Evolutionary conservation across 2,113 vertebrate species (phyloP), one percentile per base, ranked within the genome.

Genomic region (Chaenocephalus aceratus): DNA sequence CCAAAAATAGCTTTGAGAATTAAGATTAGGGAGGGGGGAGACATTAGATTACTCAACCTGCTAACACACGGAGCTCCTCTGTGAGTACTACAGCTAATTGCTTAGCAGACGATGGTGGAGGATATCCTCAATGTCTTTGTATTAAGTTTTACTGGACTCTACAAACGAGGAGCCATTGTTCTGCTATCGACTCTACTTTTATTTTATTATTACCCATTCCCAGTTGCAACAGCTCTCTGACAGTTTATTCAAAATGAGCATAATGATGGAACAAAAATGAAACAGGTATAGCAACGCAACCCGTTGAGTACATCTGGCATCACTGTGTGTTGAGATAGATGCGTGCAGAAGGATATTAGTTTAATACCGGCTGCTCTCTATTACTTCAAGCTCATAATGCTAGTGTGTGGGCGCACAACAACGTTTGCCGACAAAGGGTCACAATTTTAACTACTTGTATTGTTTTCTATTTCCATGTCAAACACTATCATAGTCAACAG

Each of bases 1-100:
- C 80, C 75, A 65, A 83, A 90, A 89, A 89, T 90, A 84, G 83
- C 83, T 34, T 4, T 2, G 26, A 7, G 36, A 36, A 23, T 76
- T 72, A 11, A 81, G 64, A 68, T 72, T 48, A 14, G 44, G 75
- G 72, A 62, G 36, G 36, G 52, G 21, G 54, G 13, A 65, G 54
- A 34, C 60, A 61, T 66, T 12, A 64, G 53, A 61, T 86, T 61
- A 78, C 68, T 77, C 68, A 84, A 82, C 79, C 83, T 74, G 81
- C 52, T 80, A 61, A 78, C 59, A 79, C 77, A 66, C 59, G 5
- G 36, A 57, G 58, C 66, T 78, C 48, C 51, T 79, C 21, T 70
- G 14, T 58, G 34, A 69, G 72, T 23, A 52, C 68, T 66, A 72
- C 21, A 16, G 58, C 56, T 88, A 73, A 88, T 82, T 83, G 79